Evolutionary conservation across 2,797 vertebrate genomes (phyloP).

Genomic region (Mus minutoides): DNA sequence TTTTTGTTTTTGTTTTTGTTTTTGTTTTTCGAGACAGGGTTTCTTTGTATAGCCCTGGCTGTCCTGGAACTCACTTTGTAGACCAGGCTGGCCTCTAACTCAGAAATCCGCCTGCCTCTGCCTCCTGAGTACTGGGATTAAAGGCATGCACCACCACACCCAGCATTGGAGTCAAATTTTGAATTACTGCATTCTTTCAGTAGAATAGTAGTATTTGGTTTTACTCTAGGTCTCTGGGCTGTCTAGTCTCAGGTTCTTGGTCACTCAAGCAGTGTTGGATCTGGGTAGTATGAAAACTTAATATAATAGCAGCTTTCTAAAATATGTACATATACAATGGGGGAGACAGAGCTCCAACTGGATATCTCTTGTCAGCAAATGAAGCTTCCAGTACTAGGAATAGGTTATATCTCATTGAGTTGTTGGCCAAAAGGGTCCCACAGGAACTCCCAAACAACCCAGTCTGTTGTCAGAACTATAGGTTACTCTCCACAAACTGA

Average conservation of each 20-base stretch:
- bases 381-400: neutral
- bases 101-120: no score
- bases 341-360: neutral
- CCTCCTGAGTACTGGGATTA: no score
- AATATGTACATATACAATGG: neutral
- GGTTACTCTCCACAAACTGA: neutral
- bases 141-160: no score
- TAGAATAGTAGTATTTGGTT: neutral
- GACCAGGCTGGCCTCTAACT: no score
- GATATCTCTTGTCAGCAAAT: neutral
- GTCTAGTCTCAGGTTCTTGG: neutral
- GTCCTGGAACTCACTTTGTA: no score
- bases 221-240: neutral
- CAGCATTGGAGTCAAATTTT: neutral
- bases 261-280: neutral
- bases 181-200: neutral
- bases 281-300: neutral
- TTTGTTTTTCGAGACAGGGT: no score
- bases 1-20: no score
- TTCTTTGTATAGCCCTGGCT: no score
- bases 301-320: neutral
- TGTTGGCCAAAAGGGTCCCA: neutral
- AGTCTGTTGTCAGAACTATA: neutral
- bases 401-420: neutral
- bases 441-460: neutral